Evolutionary conservation across 2,113 vertebrate species (phyloP).

Genomic region (Irena cyanogastra): DNA sequence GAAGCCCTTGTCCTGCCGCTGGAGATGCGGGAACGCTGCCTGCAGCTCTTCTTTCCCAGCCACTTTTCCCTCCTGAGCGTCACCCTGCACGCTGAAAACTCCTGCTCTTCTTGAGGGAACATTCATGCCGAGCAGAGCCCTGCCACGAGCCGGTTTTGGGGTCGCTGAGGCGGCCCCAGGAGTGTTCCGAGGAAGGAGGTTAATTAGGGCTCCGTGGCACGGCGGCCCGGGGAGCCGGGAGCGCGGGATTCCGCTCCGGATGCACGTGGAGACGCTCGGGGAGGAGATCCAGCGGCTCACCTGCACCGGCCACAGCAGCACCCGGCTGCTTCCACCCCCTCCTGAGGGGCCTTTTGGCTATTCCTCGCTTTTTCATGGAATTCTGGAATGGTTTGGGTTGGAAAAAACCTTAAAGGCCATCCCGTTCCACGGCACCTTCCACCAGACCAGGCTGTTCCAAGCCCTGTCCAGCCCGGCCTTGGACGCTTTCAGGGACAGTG

Average conservation of each 20-base stretch:
- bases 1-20: neutral
- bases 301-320: neutral
- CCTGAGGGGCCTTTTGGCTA: neutral
- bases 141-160: neutral
- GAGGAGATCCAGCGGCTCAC: neutral
- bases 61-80: accelerated
- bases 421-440: too few relatives aligned
- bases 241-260: neutral
- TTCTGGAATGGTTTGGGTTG: neutral
- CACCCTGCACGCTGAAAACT: accelerated
- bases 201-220: neutral
- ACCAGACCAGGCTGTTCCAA: neutral
- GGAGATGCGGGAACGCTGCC: neutral
- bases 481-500: neutral
- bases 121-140: accelerated
- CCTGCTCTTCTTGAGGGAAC: neutral
- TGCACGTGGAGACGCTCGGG: accelerated
- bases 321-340: neutral
- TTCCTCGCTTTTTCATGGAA: neutral
- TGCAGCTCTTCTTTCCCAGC: neutral
- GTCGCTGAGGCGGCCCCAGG: accelerated
- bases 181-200: accelerated
- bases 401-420: neutral
- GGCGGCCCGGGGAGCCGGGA: neutral
- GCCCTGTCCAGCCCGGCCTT: neutral